phyloP scores from a whole-genome alignment of 1,140 invertebrate species.

The Charaxes varanes region DNA sequence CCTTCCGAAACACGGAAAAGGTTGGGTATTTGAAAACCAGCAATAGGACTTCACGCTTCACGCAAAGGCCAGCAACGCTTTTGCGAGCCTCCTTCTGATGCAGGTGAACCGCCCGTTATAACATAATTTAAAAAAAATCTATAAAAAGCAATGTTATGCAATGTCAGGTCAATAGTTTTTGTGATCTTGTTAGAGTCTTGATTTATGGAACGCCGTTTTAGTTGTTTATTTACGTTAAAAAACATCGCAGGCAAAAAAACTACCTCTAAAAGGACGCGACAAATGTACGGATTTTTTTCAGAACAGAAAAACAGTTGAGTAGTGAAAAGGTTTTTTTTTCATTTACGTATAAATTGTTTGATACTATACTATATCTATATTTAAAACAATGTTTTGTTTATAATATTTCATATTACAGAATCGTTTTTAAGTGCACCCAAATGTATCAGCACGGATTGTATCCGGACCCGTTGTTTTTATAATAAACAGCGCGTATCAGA shows the following conservation, averaged over 20 bases:
- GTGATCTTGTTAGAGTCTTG: conserved; percentile 30
- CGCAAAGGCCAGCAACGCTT: too few relatives aligned
- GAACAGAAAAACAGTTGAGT: too few relatives aligned
- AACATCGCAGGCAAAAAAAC: conserved; percentile 48
- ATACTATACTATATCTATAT: too few relatives aligned
- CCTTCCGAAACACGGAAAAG: too few relatives aligned
- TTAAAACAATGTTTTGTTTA: too few relatives aligned
- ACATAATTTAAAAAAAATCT: neutral
- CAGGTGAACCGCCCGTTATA: too few relatives aligned
- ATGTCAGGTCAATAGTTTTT: conserved; percentile 23
- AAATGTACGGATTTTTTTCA: neutral
- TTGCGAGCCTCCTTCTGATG: too few relatives aligned
- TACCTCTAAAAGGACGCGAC: conserved; percentile 3
- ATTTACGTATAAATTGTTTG: too few relatives aligned
- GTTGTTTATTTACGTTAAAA: conserved; percentile 44
- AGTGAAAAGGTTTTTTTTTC: too few relatives aligned
- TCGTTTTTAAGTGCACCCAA: too few relatives aligned
- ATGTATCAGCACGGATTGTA: conserved; percentile 11
- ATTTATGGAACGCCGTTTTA: conserved; percentile 47
- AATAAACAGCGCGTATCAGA: conserved; percentile 34
- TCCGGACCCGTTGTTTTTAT: conserved; percentile 32
- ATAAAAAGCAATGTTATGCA: neutral
- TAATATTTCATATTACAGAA: too few relatives aligned
- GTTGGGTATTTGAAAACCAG: too few relatives aligned
- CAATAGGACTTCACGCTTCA: neutral